Evolutionary conservation across 2,797 vertebrate genomes (phyloP).

Genomic region (Nothura maculosa): DNA sequence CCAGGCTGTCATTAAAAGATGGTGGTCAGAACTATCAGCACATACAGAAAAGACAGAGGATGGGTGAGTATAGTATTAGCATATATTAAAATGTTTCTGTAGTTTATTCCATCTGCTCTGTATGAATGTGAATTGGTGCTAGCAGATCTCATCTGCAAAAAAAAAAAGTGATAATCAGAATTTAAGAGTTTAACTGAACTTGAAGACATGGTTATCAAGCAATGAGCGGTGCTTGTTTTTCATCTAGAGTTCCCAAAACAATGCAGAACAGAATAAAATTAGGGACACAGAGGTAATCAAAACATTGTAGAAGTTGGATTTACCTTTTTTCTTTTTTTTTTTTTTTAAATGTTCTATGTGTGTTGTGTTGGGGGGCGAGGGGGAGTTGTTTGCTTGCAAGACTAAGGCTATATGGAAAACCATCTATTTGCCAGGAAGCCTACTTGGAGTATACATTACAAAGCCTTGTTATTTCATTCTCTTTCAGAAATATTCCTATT

Average conservation of each 20-base stretch:
- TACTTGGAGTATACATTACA: neutral
- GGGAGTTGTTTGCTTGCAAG: neutral
- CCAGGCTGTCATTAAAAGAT: slow-evolving; percentile 90
- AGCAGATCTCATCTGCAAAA: neutral
- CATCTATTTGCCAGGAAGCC: neutral
- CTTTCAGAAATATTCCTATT: slow-evolving; percentile 88
- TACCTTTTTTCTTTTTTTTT: neutral
- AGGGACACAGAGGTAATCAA: neutral
- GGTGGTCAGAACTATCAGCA: slow-evolving; percentile 88
- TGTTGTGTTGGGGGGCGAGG: too few relatives aligned
- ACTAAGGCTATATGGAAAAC: neutral
- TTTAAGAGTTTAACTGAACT: neutral
- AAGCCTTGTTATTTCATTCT: neutral
- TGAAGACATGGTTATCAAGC: neutral
- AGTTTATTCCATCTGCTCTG: neutral
- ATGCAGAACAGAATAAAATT: neutral
- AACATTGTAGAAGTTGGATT: neutral
- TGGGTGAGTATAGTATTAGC: slow-evolving; percentile 81
- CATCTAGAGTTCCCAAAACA: neutral
- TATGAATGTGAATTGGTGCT: neutral
- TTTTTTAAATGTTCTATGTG: neutral
- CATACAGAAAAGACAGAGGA: slow-evolving; percentile 85
- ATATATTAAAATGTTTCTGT: neutral
- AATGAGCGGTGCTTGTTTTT: neutral
- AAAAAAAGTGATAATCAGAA: neutral